Evolutionary conservation across 1,140 invertebrate genomes (phyloP), one percentile per base, ranked within the genome.

Genomic region (Arctopsyche grandis): DNA sequence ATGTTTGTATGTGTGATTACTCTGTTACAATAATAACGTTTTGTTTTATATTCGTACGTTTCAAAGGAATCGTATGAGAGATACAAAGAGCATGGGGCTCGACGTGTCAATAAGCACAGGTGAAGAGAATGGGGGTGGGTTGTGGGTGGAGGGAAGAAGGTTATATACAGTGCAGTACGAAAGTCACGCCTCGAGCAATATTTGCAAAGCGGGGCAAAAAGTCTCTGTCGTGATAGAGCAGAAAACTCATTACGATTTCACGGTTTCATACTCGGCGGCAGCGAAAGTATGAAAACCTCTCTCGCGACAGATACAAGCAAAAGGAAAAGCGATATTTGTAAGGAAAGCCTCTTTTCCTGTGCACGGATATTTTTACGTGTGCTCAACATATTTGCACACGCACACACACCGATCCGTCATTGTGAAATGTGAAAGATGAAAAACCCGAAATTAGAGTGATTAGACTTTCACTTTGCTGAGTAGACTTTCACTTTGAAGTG

Each of bases 171-270:
- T 16, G 48, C 12, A 12, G 48, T 16, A 16, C 48, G 48, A 26
- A 74, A 74, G 48, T 74, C 43, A 29, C 44, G 71, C 71, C 71
- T 21, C 56, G 29, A 44, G 56, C 56, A 73, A 75, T 79, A 79
- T 79, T 74, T 63, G 69, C 78, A 75, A 43, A 69, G 78, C 60
- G 12, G 48, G 48, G 29, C 63, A 22, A 56, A 29, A 60, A 66
- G 66, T 48, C 69, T 63, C 70, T 73, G 19, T 44, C 46, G 74
- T 56, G 75, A 79, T 81, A 74, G 73, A 81, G 78, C 69, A 82
- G 78, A 79, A 78, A 80, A 80, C 78, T 80, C 81, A 80, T 82
- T 82, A 80, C 76, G 75, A 80, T 82, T 82, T 82, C 81, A 80
- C 78, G 81, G 81, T 69, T 80, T 82, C 75, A 71, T 78, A 76